These are phyloP conservation scores for Eulacestoma nigropectus DNA, from an alignment of 2,113 vertebrate genomes.

Conservation along the genomic window DNA sequence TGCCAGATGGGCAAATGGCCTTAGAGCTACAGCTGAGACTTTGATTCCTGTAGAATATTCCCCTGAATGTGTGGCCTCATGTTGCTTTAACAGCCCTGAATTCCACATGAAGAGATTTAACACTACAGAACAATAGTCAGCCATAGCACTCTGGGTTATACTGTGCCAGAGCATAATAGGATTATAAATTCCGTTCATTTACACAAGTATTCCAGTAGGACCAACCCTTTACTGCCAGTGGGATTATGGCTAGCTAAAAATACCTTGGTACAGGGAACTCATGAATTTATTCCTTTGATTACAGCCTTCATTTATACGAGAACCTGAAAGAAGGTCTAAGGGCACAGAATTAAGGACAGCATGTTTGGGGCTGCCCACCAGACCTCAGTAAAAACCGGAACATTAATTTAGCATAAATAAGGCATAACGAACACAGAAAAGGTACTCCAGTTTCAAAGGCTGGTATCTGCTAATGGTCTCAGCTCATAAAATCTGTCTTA, in stretches of 20 bases:
- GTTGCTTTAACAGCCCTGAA: slow-evolving; percentile 1
- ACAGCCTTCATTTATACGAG: background rate
- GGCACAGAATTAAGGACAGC: background rate
- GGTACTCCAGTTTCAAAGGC: background rate
- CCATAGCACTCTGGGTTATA: background rate
- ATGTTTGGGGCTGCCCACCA: background rate
- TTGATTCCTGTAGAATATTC: background rate
- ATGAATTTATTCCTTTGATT: slow-evolving; percentile 54
- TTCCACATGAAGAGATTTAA: slow-evolving; percentile 6
- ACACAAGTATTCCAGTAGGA: slow-evolving; percentile 5
- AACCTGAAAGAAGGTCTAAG: slow-evolving; percentile 20
- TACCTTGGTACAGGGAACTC: slow-evolving; percentile 13
- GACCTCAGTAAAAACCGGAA: background rate
- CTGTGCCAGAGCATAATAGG: slow-evolving; percentile 28
- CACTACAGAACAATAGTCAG: slow-evolving; percentile 15
- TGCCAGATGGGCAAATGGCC: background rate
- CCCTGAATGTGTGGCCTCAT: background rate
- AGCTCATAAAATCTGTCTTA: background rate
- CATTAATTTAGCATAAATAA: background rate
- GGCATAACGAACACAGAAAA: background rate
- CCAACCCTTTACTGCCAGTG: slow-evolving; percentile 26
- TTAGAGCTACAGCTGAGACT: background rate
- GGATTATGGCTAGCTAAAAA: slow-evolving; percentile 43
- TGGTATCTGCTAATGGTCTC: background rate
- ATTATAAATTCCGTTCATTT: slow-evolving; percentile 63